phyloP scores from a whole-genome alignment of 2,113 vertebrate species.

The Corythaixoides concolor region DNA sequence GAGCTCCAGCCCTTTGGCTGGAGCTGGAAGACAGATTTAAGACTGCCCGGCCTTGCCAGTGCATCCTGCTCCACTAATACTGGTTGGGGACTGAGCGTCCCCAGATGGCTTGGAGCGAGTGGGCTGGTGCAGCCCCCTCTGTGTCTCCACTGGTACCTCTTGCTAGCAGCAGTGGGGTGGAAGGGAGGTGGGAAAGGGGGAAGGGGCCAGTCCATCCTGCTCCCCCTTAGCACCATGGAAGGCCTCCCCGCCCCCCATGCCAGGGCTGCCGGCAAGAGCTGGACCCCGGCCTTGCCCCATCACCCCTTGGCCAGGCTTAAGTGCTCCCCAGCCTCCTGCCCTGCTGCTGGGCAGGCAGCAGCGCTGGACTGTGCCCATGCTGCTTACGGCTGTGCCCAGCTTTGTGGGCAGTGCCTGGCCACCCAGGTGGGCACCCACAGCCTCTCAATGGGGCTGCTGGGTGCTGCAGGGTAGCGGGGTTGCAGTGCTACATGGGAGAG shows the following conservation, averaged over 20 bases:
- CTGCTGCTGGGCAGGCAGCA: neutral
- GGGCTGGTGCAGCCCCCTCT: constrained; percentile 8
- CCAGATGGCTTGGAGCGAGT: neutral
- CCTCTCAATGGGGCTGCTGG: neutral
- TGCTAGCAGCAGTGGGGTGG: neutral
- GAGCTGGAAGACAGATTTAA: constrained; percentile 58
- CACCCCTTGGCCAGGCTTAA: neutral
- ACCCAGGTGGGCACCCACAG: neutral
- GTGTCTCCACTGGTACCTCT: neutral
- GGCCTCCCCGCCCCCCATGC: neutral
- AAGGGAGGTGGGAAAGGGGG: no score
- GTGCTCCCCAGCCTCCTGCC: constrained; percentile 14
- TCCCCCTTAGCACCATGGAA: constrained; percentile 41
- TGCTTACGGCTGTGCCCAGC: neutral
- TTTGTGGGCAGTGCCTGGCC: neutral
- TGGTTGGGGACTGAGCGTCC: neutral
- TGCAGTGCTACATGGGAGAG: no score
- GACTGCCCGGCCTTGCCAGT: neutral
- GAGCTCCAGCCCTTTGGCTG: constrained; percentile 4
- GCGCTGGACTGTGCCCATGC: rapidly evolving
- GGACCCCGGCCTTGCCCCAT: neutral
- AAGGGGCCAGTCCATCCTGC: neutral
- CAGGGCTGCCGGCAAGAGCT: neutral
- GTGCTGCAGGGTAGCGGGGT: neutral
- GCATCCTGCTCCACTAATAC: constrained; percentile 48